A percentile compares a stretch with the other conserved stretches of the same genome.
Evolutionary conservation across 2,888 invertebrate genomes (phyloP).

Genomic region (Enchytraeus crypticus): DNA sequence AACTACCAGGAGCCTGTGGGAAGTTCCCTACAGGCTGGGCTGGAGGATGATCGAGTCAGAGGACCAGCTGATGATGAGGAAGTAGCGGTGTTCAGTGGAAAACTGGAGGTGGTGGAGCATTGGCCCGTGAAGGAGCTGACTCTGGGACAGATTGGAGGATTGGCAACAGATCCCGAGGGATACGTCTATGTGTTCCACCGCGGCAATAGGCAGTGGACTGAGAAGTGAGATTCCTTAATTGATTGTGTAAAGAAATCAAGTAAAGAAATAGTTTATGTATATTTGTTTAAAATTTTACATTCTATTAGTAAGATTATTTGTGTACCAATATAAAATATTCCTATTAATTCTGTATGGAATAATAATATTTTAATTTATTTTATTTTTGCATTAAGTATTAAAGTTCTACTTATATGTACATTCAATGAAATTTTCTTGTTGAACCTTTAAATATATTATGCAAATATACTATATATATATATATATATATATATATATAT

Average conservation of each 20-base stretch:
- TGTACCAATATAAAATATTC: no score
- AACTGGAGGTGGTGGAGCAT: slow-evolving; percentile 8
- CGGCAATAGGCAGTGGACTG: slow-evolving; percentile 65
- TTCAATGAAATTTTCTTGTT: no score
- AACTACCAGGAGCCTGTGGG: neutral
- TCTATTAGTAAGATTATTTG: no score
- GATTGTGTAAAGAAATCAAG: neutral
- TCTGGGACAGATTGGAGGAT: slow-evolving; percentile 70
- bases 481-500: no score
- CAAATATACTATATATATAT: no score
- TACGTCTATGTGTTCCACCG: slow-evolving; percentile 79
- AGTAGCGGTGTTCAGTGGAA: slow-evolving; percentile 3
- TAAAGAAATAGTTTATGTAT: neutral
- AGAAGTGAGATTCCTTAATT: neutral
- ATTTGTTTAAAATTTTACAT: no score
- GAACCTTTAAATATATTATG: no score
- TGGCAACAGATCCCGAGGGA: slow-evolving; percentile 70
- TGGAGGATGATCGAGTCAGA: neutral
- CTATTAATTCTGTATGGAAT: no score
- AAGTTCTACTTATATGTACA: no score
- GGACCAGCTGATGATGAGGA: neutral
- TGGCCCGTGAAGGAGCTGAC: slow-evolving; percentile 18
- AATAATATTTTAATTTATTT: no score
- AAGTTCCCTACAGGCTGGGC: neutral
- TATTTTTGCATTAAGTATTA: no score